Evolutionary conservation across 2,888 invertebrate species (phyloP).

Genomic region (Boloria selene): DNA sequence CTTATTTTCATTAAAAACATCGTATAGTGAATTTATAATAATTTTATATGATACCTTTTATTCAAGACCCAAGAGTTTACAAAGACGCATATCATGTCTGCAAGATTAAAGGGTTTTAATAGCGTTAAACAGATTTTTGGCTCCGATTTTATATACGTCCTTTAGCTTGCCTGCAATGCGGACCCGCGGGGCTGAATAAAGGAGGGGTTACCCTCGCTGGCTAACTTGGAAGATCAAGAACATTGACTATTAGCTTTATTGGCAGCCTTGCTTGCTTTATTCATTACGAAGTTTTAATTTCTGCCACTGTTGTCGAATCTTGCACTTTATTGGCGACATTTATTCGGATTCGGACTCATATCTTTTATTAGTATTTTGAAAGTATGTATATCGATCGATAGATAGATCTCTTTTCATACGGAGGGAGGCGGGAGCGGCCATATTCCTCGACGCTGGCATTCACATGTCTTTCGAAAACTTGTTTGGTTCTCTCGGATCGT

Average conservation of each 20-base stretch:
- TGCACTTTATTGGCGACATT: too few species aligned
- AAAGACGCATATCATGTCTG: slow-evolving; percentile 13
- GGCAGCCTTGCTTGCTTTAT: slow-evolving; percentile 46
- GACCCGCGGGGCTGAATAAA: slow-evolving; percentile 53
- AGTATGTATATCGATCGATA: too few species aligned
- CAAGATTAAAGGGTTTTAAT: slow-evolving; percentile 13
- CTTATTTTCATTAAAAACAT: too few species aligned
- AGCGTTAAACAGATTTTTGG: slow-evolving; percentile 22
- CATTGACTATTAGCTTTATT: slow-evolving; percentile 64
- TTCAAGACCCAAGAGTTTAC: slow-evolving; percentile 47
- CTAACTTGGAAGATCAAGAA: slow-evolving; percentile 77
- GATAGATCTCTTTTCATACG: too few species aligned
- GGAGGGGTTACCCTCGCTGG: slow-evolving; percentile 54
- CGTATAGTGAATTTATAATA: too few species aligned
- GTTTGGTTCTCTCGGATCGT: too few species aligned
- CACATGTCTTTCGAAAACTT: too few species aligned
- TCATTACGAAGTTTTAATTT: slow-evolving; percentile 29
- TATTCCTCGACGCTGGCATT: too few species aligned
- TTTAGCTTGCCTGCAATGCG: slow-evolving; percentile 77
- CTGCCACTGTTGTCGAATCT: slow-evolving; percentile 1
- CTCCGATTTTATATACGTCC: slow-evolving; percentile 57
- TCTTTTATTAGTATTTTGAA: too few species aligned
- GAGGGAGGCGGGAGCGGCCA: too few species aligned
- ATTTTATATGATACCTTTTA: slow-evolving; percentile 42
- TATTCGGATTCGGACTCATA: too few species aligned